phyloP scores from a whole-genome alignment of 1,140 invertebrate genomes.

The Pseudomyrmex gracilis region DNA sequence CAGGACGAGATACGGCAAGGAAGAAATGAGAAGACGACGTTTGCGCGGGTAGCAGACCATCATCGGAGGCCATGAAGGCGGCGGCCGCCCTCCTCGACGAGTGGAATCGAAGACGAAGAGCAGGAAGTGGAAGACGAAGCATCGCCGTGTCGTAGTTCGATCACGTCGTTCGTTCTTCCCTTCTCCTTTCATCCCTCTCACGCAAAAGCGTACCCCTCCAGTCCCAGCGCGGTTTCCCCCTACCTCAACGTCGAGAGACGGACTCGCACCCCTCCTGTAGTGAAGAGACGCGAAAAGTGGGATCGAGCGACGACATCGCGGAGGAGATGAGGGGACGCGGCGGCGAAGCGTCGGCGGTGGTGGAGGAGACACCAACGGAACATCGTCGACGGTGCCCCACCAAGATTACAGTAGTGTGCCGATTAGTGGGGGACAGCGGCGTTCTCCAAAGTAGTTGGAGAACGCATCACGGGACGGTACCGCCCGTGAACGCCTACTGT shows the following conservation, averaged over 20 bases:
- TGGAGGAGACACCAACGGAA: constrained; percentile 78
- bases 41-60: constrained; percentile 42
- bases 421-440: constrained; percentile 72
- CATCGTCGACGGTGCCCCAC: constrained; percentile 73
- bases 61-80: constrained; percentile 51
- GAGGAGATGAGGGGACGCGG: constrained; percentile 7
- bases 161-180: constrained; percentile 53
- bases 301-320: constrained; percentile 10
- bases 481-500: constrained; percentile 82
- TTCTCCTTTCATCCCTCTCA: constrained; percentile 57
- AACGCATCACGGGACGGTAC: constrained; percentile 70
- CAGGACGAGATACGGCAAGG: constrained; percentile 5
- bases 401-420: constrained; percentile 45
- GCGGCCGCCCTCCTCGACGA: constrained; percentile 31
- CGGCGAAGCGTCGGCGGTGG: constrained; percentile 16
- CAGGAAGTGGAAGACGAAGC: constrained; percentile 60
- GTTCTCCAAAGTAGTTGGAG: constrained; percentile 81
- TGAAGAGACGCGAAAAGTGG: background rate
- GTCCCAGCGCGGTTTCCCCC: constrained; percentile 62
- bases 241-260: constrained; percentile 7
- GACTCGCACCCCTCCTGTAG: constrained; percentile 29
- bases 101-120: constrained; percentile 57
- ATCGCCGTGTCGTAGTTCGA: constrained; percentile 60
- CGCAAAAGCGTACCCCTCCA: background rate
- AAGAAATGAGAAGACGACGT: constrained; percentile 39